Conservation (phyloP, 2,797 vertebrate genomes). For the Acanthornis magna region DNA sequence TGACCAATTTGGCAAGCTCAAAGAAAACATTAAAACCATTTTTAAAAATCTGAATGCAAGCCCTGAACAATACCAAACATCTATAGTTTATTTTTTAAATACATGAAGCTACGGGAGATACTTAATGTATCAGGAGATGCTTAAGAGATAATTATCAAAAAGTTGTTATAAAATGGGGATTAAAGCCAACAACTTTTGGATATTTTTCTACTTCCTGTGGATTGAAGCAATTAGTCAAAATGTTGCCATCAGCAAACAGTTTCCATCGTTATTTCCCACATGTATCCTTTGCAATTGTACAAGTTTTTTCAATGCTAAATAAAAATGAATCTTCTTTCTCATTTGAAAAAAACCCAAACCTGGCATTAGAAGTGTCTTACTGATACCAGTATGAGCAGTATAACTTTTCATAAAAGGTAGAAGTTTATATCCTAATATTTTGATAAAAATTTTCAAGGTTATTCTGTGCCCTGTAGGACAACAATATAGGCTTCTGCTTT, state of each 20-base stretch:
- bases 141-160: conserved; percentile 10
- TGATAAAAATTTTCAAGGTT: not conserved
- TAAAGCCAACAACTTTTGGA: not conserved
- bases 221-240: conserved; percentile 45
- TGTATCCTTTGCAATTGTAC: not conserved
- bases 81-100: not conserved
- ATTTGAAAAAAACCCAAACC: not conserved
- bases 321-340: conserved; percentile 27
- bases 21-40: not conserved
- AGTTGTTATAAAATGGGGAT: not conserved
- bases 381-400: not conserved
- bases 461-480: not conserved
- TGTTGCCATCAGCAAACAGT: conserved; percentile 8
- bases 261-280: conserved; percentile 28
- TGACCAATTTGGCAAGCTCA: not conserved
- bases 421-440: not conserved
- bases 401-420: not conserved
- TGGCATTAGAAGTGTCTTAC: not conserved
- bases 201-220: conserved; percentile 1
- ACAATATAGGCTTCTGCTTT: not conserved
- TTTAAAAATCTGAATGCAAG: not conserved
- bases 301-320: conserved; percentile 16
- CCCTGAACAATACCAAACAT: not conserved
- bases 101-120: not conserved
- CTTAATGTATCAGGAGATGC: not conserved